Evolutionary conservation across 2,888 invertebrate species (phyloP), one percentile per base, ranked within the genome.

Genomic region (Dolomedes plantarius): DNA sequence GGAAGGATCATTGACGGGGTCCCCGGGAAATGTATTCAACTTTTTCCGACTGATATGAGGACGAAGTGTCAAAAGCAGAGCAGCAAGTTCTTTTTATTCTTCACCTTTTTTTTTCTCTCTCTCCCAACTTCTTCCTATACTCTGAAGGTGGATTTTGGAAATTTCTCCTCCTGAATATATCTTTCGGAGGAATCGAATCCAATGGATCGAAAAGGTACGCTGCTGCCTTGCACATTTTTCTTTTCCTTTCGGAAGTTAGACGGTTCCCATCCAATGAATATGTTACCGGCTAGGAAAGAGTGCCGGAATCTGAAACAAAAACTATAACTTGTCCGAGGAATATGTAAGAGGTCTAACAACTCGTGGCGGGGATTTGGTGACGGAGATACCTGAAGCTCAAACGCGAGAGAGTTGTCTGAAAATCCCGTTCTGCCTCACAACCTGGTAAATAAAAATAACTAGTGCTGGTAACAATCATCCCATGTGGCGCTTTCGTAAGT

Each of bases 1-100:
- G 75, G 28, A 36, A 67, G 77, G 83, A 77, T 83, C 82, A 64
- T 80, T 78, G 69, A 32, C 19, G 64, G 62, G 19, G n/a, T 39
- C 19, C 68, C 11, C 32, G 27, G 82, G 69, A 85, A 85, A 85
- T 85, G 77, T 85, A 85, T 85, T 85, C 83, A 85, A 85, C 83
- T 77, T 85, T 46, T 67, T 77, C 50, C 82, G 77, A 72, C 39
- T 85, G 83, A 77, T 77, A 73, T 62, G 74, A 81, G 50, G 75
- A 74, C 68, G 62, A 62, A 56, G 81, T 81, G 81, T 81, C 81
- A 75, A 75, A 69, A 68, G 75, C 81, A 31, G 27, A 67, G 67
- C 19, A 11, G 3, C 7, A 46, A 46, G 16, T 56, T 56, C 23
- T 16, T 6, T 23, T 56, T 56, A 16, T 16, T 56, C 16, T 23